Base-by-base conservation (phyloP, 2,113 vertebrate species). In the Riparia riparia region DNA sequence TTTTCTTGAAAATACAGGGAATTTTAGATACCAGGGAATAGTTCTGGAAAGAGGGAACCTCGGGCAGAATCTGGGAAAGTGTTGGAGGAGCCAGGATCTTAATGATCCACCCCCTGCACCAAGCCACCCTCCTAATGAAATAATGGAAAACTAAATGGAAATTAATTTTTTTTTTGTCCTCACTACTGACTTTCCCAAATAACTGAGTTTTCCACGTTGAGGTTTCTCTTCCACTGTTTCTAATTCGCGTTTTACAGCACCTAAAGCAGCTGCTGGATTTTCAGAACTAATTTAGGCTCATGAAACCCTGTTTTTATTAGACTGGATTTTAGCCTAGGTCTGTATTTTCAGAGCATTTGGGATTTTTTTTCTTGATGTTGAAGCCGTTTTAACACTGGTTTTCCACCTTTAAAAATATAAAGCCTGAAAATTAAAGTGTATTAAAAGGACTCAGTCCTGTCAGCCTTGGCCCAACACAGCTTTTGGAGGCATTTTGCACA, bases 251-350 rank as follows among this genome's bases (percentile, higher is more conserved):
- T 92, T 92, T 53, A 81, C 71, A 44, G 79, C 16, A 77, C 51
- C 68, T 77, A 14, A 93, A 95, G 34, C 42, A 81, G 68, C 86
- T 82, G 89, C 82, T 4, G 11, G 45, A 39, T 77, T 61, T 92
- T 93, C 89, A 86, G 82, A 68, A 77, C 70, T 74, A 90, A 58
- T 79, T 83, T 57, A 14, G 1, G 11, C 83, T 92, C 65, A 28
- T 32, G 69, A 93, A 96, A 86, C 51, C 14, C 39, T 31, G 0
- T 45, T 96, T 96, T 95, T 84, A 91, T 86, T 26, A 51, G 89
- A 2, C 63, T 92, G 86, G 80, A 37, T 82, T 87, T 86, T 29
- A 80, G 76, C 79, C 88, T 92, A 4, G 41, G 70, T 41, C 77
- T 95, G 17, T 31, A 21, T 76, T 88, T 82, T 82, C 66, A 58